These are phyloP conservation scores for Engystomops pustulosus DNA, from an alignment of 2,113 vertebrate species.

Conservation along the genomic window DNA sequence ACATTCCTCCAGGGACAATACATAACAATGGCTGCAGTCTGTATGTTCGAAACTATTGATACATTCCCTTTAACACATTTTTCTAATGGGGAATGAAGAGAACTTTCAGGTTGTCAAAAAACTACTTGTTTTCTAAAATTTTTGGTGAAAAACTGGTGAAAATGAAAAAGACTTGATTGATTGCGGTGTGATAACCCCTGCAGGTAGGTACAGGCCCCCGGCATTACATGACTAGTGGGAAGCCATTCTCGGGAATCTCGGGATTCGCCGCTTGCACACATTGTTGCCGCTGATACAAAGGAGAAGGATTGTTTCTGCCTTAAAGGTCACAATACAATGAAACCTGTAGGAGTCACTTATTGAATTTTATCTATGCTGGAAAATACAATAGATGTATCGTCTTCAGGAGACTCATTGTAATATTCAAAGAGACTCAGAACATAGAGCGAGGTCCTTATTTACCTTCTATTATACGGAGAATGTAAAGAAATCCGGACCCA, in stretches of 20 bases:
- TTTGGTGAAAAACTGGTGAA: neutral
- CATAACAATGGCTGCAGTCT: too few species aligned
- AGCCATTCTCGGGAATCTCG: neutral
- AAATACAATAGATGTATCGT: neutral
- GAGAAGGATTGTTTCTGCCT: neutral
- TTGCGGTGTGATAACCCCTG: neutral
- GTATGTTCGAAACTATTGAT: too few species aligned
- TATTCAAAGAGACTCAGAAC: too few species aligned
- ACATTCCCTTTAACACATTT: too few species aligned
- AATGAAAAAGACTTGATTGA: neutral
- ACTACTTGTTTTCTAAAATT: neutral
- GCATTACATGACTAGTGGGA: constrained; percentile 3
- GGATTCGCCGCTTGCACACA: neutral
- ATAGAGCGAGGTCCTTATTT: too few species aligned
- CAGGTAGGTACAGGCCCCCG: neutral
- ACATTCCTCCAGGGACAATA: too few species aligned
- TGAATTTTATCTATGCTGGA: constrained; percentile 20
- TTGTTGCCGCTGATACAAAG: neutral
- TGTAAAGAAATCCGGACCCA: too few species aligned
- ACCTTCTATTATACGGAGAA: too few species aligned
- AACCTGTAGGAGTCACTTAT: constrained; percentile 9
- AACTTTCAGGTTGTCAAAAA: too few species aligned
- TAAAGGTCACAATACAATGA: constrained; percentile 37
- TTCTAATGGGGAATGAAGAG: too few species aligned
- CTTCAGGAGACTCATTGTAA: neutral